Conservation (phyloP, 2,113 vertebrate genomes). For the Hucho hucho region DNA sequence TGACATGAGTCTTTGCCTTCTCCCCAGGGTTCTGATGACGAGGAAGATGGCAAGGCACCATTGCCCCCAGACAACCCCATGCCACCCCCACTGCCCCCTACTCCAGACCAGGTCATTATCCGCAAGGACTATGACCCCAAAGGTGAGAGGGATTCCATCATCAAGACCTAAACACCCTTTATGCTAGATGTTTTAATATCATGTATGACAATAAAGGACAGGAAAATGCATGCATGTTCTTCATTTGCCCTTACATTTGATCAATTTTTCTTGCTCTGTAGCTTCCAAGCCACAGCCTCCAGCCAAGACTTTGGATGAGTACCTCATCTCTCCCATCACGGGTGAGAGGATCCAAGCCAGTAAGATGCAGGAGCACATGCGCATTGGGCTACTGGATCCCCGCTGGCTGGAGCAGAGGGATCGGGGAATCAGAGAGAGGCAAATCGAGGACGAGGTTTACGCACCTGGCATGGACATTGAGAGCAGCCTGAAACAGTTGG, state of each 20-base stretch:
- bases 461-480: conserved; percentile 97
- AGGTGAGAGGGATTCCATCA: conserved; percentile 69
- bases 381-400: conserved; percentile 94
- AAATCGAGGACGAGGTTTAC: conserved; percentile 96
- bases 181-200: not conserved
- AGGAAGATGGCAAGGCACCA: conserved; percentile 89
- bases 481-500: conserved; percentile 97
- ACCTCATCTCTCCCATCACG: conserved; percentile 96
- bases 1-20: not conserved
- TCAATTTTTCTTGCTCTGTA: conserved; percentile 45
- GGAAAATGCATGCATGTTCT: not conserved
- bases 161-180: not conserved
- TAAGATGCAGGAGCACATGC: conserved; percentile 99
- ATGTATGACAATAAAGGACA: not conserved
- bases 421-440: conserved; percentile 92
- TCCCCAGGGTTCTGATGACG: conserved; percentile 93
- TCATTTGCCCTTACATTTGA: not conserved
- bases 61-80: conserved; percentile 93
- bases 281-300: conserved; percentile 86
- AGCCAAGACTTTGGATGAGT: conserved; percentile 82
- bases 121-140: conserved; percentile 98
- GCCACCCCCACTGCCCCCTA: conserved; percentile 95
- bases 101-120: conserved; percentile 97
- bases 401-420: conserved; percentile 98
- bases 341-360: conserved; percentile 97